These are phyloP conservation scores for Andrena chrysosceles DNA, from an alignment of 2,888 invertebrate species.

Conservation along the genomic window DNA sequence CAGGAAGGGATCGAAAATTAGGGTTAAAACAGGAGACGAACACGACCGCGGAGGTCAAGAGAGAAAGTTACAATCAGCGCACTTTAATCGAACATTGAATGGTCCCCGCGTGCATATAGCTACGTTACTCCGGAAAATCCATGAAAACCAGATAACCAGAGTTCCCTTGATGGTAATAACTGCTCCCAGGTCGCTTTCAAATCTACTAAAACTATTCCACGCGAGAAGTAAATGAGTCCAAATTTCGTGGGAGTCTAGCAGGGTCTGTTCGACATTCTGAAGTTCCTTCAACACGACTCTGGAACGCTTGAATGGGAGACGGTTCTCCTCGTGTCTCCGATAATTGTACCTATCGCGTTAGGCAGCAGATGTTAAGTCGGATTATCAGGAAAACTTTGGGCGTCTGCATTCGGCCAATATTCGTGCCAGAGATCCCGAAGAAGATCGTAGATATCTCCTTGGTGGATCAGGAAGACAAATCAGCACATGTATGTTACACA, in stretches of 20 bases:
- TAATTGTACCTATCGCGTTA: slow-evolving; percentile 61
- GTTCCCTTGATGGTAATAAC: slow-evolving; percentile 21
- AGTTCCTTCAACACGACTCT: slow-evolving; percentile 16
- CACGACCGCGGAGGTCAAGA: slow-evolving; percentile 22
- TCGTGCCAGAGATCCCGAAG: slow-evolving; percentile 19
- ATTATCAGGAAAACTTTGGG: slow-evolving; percentile 58
- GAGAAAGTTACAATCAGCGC: slow-evolving; percentile 28
- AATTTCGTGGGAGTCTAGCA: slow-evolving; percentile 29
- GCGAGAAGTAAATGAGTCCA: slow-evolving; percentile 12
- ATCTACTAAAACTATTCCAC: slow-evolving; percentile 19
- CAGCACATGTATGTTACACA: too few species aligned
- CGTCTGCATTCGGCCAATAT: slow-evolving; percentile 38
- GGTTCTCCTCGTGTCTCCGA: slow-evolving; percentile 33
- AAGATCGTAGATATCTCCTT: not conserved
- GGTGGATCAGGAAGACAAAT: too few species aligned
- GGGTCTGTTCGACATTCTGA: slow-evolving; percentile 20
- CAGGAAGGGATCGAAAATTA: not conserved
- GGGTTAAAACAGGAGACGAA: slow-evolving; percentile 29
- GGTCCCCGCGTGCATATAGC: slow-evolving; percentile 1
- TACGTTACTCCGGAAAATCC: slow-evolving; percentile 42
- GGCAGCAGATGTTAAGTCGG: slow-evolving; percentile 56
- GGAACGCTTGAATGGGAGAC: slow-evolving; percentile 13
- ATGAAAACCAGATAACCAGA: slow-evolving; percentile 39
- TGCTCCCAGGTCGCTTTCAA: slow-evolving; percentile 16
- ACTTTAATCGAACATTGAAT: not conserved